Evolutionary conservation across 2,888 invertebrate species (phyloP).

Genomic region (Cephus rjabovi): DNA sequence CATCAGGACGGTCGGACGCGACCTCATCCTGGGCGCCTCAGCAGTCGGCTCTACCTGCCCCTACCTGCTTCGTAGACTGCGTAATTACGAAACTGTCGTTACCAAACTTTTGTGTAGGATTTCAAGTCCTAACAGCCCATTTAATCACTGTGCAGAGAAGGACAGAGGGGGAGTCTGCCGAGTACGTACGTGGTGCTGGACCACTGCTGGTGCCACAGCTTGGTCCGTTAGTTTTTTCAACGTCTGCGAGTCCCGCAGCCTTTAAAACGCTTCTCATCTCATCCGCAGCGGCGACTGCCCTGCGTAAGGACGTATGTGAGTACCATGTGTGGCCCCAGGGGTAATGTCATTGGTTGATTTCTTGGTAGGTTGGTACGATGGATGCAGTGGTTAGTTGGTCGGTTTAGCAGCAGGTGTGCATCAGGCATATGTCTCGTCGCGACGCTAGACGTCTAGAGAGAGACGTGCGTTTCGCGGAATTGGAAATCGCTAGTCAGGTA

Average conservation of each 20-base stretch:
- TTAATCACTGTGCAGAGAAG: constrained; percentile 1
- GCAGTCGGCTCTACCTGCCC: not conserved
- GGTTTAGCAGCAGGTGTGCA: not conserved
- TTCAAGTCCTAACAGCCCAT: constrained; percentile 5
- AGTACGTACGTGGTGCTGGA: constrained; percentile 20
- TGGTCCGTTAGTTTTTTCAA: constrained; percentile 56
- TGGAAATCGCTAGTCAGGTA: constrained; percentile 1
- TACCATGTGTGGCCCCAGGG: too few species aligned
- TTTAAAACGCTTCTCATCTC: constrained; percentile 45
- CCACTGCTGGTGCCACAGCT: constrained; percentile 29
- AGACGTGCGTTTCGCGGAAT: not conserved
- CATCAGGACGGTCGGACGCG: not conserved
- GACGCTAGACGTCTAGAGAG: not conserved
- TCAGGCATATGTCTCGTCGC: constrained; percentile 11
- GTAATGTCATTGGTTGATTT: too few species aligned
- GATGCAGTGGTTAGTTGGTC: constrained; percentile 13
- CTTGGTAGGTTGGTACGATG: not conserved
- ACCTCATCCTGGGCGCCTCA: not conserved
- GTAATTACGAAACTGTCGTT: too few species aligned
- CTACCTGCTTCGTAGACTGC: too few species aligned
- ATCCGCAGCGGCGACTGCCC: too few species aligned
- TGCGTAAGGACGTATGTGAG: too few species aligned
- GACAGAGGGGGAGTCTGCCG: constrained; percentile 24
- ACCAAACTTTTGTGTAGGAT: too few species aligned
- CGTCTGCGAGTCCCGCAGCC: constrained; percentile 46